Base-by-base conservation (phyloP, 1,140 invertebrate genomes). In the Triops longicaudatus region DNA sequence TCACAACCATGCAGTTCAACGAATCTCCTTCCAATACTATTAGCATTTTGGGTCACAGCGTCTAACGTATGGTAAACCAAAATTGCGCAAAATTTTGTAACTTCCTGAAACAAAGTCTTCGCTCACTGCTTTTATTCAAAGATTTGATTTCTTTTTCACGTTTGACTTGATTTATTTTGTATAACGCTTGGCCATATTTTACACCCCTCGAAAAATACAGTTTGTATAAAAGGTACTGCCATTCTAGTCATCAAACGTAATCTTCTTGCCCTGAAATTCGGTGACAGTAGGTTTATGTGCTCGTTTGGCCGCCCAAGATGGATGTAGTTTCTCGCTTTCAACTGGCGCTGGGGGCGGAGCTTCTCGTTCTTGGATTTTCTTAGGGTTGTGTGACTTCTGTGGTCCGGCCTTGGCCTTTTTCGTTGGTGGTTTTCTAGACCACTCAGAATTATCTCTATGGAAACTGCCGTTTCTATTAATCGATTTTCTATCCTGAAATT, bases 21-120 rank as follows among this genome's bases (percentile, higher is more conserved):
- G 50, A 63, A 63, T 63, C 50, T 63, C 50, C 50, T 63, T 63
- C 50, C 50, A 63, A 63, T 63, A 63, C 22, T 17, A 22, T 63
- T 22, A 63, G 50, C 22, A 17, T 63, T 22, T 63, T 63, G n/a
- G 50, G 50, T 14, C 50, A 63, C 22, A 63, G 50, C 9, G 50
- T 63, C 22, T 63, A 63, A 22, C 31, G 31, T 37, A 17, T 17
- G 10, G 50, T 63, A 22, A 63, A 17, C 14, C 14, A 63, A 22
- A n/a, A 63, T 63, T 63, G 22, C 50, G 17, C 50, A 63, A 22
- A 17, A n/a, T 6, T 63, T 17, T 12, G 22, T 22, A 22, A 22
- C 22, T 63, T 37, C 31, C 7, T 37, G 31, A 37, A 37, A 37
- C 31, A 37, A 37, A 37, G 31, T 37, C 31, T 37, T 37, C 31